These are phyloP conservation scores for Sarcophaga subvicina DNA, from an alignment of 2,888 invertebrate species.

Conservation along the genomic window DNA sequence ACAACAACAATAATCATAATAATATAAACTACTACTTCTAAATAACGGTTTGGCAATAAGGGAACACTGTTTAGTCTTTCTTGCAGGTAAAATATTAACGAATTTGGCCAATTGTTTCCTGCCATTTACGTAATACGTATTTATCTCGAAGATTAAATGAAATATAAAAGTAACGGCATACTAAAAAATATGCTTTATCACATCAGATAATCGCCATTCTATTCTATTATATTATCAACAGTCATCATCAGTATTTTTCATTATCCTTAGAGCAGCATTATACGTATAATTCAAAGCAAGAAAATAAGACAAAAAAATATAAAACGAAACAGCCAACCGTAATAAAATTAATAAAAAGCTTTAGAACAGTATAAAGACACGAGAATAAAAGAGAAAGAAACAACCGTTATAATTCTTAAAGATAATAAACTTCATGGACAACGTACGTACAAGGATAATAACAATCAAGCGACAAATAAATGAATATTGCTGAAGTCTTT, in stretches of 20 bases:
- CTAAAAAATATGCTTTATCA: not conserved
- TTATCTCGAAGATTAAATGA: no score
- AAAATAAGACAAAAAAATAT: not conserved
- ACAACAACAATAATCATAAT: no score
- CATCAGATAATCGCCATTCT: not conserved
- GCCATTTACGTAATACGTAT: no score
- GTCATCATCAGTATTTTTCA: not conserved
- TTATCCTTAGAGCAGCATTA: not conserved
- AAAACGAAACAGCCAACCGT: not conserved
- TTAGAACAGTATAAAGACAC: not conserved
- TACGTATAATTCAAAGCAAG: not conserved
- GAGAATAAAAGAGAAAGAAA: not conserved
- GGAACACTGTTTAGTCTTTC: no score
- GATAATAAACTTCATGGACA: conserved; percentile 33
- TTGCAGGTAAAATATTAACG: no score
- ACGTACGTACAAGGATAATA: not conserved
- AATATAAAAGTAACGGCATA: no score
- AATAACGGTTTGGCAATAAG: no score
- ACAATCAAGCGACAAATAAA: conserved; percentile 28
- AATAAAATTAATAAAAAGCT: conserved; percentile 17
- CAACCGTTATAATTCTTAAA: conserved; percentile 15
- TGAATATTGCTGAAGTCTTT: not conserved
- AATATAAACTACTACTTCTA: no score
- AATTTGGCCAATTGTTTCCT: no score
- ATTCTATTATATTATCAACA: not conserved